Base-by-base conservation (phyloP, 2,113 vertebrate genomes). In the Chamaetylas fuelleborni region DNA sequence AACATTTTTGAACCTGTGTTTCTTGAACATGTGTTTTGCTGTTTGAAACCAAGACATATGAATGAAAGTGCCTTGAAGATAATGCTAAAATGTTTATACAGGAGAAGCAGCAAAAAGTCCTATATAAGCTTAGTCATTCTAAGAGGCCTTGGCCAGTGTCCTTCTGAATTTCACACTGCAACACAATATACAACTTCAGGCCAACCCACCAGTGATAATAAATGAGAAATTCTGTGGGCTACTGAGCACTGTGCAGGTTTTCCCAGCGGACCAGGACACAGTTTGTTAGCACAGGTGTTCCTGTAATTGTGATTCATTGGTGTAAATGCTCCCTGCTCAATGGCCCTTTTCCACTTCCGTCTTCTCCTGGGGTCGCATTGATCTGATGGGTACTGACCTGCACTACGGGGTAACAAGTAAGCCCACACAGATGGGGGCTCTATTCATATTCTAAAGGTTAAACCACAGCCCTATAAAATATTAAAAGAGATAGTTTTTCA, bases 241-340 rank as follows among this genome's bases (percentile, higher is more conserved):
- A 36, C 96, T 97, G 96, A 97, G 85, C 81, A 90, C 90, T 90
- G 91, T 71, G 91, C 92, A 94, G 62, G 89, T 97, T 97, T 97
- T 97, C 96, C 95, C 83, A 51, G 90, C 60, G 84, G 95, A 97
- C 95, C 92, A 95, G 95, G 96, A 94, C 93, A 96, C 95, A 97
- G 96, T 96, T 98, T 96, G 97, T 97, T 97, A 97, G 97, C 95
- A 96, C 96, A 97, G 97, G 97, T 98, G 97, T 98, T 97, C 83
- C 85, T 81, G 42, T 98, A 97, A 98, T 98, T 98, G 97, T 98
- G 98, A 98, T 98, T 97, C 97, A 98, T 96, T 93, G 97, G 96
- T 56, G 77, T 95, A 97, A 97, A 92, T 88, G 93, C 89, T 95
- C 85, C 23, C 92, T 97, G 96, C 94, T 97, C 97, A 95, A 38